These are phyloP conservation scores for Diarsia rubi DNA, from an alignment of 2,888 invertebrate species.

Conservation along the genomic window DNA sequence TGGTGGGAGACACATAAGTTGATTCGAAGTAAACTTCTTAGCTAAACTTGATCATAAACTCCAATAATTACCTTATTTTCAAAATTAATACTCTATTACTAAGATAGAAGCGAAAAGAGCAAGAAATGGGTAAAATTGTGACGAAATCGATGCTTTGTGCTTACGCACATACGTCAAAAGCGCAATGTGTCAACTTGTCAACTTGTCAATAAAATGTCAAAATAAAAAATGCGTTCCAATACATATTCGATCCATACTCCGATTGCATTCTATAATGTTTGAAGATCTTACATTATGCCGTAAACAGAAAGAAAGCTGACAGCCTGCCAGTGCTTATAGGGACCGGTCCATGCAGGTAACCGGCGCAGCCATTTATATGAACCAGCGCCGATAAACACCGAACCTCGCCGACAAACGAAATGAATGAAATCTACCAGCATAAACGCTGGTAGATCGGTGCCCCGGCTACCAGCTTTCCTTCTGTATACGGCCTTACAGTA, in stretches of 20 bases:
- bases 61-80: conserved; percentile 20
- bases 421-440: too few species aligned
- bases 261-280: background rate
- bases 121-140: conserved; percentile 35
- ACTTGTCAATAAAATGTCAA: conserved; percentile 22
- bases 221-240: conserved; percentile 14
- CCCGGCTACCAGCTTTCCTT: too few species aligned
- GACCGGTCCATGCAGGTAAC: too few species aligned
- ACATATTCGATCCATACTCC: background rate
- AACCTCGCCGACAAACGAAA: too few species aligned
- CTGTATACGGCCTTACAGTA: too few species aligned
- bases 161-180: conserved; percentile 57
- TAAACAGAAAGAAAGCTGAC: too few species aligned
- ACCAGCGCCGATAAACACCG: too few species aligned
- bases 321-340: too few species aligned
- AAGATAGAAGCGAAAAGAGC: conserved; percentile 22
- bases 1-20: conserved; percentile 59
- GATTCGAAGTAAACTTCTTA: conserved; percentile 28
- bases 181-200: conserved; percentile 30
- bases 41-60: conserved; percentile 23
- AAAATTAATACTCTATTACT: conserved; percentile 35
- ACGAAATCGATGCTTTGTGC: conserved; percentile 65
- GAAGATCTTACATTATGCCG: background rate
- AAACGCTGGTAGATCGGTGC: too few species aligned
- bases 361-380: too few species aligned